Evolutionary conservation across 2,113 vertebrate species (phyloP), one percentile per base, ranked within the genome.

Genomic region (Cololabis saira): DNA sequence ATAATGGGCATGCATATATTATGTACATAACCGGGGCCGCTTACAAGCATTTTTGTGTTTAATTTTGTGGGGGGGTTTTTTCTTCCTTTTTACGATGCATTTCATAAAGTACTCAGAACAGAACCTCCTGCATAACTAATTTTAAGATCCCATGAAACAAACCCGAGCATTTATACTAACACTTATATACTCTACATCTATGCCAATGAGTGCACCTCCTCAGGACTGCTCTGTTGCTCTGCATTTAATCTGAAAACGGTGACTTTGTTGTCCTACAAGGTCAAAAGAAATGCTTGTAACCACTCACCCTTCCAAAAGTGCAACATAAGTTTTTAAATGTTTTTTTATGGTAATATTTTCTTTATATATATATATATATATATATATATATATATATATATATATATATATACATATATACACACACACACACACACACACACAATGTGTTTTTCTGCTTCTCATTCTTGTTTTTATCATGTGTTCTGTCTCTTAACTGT

Each of bases 401-500:
- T 27, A 27, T 27, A 27, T 27, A 27, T 27, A 27, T 21, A 53
- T 50, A 63, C 17, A 73, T 84, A 81, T 62, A 72, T 37, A 37
- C 5, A 27, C 5, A 27, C 5, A 27, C 5, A 27, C 5, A 27
- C 5, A 27, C 5, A 27, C 5, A 27, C 5, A 27, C 5, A 27
- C 5, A 27, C 5, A 27, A 27, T 37, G 33, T 9, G 10, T 9
- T 86, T 90, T 91, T 87, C 61, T 87, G 67, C 68, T 86, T 76
- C 56, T 84, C 51, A 64, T 80, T 30, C 67, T 82, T 82, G 77
- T 56, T 79, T 85, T 80, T 74, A 80, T 87, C 56, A 65, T 67
- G 68, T 87, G 47, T 83, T 83, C 73, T 88, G 48, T 87, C 78
- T 83, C 74, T 91, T 92, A 88, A 91, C 84, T 91, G 92, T 93